A percentile compares a stretch with the other conserved stretches of the same genome.
These are phyloP conservation scores for Globicephala melas DNA, from an alignment of 2,113 vertebrate species.

Conservation along the genomic window DNA sequence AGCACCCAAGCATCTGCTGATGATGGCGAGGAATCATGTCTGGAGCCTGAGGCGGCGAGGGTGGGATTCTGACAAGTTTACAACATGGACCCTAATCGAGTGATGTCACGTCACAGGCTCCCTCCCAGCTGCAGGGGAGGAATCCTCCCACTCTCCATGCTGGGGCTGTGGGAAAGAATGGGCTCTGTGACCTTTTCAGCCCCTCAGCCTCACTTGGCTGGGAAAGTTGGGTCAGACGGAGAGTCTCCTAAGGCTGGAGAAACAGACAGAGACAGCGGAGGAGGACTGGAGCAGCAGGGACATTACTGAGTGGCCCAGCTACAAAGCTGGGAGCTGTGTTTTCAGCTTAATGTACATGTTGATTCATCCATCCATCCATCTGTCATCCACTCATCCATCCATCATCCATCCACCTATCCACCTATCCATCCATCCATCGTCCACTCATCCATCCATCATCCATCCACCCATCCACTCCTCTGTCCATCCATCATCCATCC, in stretches of 20 bases:
- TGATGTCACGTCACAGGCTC: background rate
- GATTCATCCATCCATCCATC: background rate
- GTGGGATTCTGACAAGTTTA: background rate
- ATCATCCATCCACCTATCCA: rapidly evolving
- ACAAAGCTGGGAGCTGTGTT: background rate
- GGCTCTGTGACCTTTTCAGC: slow-evolving; percentile 53
- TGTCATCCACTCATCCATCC: rapidly evolving
- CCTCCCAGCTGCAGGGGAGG: background rate
- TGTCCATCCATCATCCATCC: no score
- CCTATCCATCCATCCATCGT: rapidly evolving
- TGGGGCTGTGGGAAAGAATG: slow-evolving; percentile 55
- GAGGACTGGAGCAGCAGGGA: no score
- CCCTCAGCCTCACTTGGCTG: background rate
- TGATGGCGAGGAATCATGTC: rapidly evolving
- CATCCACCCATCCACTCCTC: no score
- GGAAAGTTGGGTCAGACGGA: background rate
- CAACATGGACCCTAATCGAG: background rate
- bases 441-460: no score
- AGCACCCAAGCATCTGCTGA: background rate
- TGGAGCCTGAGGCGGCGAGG: background rate
- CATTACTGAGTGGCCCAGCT: rapidly evolving
- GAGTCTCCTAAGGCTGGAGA: background rate
- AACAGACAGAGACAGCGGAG: background rate
- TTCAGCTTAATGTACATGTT: background rate
- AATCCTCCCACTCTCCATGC: background rate